Conservation (phyloP, 2,113 vertebrate genomes). For the Himantopus leucocephalus region DNA sequence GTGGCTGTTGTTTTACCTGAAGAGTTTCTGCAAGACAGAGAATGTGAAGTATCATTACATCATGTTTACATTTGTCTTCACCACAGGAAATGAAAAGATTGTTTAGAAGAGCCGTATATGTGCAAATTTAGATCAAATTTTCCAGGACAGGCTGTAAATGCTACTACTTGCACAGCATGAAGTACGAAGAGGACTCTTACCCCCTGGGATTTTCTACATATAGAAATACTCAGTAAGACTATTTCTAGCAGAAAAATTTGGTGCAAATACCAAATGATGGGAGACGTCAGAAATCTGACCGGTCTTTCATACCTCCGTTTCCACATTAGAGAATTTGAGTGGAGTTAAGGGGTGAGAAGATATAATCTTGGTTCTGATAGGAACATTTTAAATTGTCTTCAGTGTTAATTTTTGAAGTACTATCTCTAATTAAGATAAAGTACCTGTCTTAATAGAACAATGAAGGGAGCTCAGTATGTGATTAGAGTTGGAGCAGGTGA, state of each 20-base stretch:
- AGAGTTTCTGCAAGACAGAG: neutral
- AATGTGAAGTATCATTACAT: neutral
- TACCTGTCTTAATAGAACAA: slow-evolving; percentile 33
- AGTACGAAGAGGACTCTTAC: neutral
- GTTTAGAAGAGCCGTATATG: neutral
- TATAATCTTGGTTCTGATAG: neutral
- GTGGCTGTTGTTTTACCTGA: neutral
- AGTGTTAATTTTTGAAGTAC: slow-evolving; percentile 17
- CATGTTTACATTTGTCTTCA: neutral
- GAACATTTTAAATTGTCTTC: neutral
- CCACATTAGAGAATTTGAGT: neutral
- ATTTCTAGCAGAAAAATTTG: neutral
- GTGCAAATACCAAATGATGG: neutral
- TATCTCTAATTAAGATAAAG: slow-evolving; percentile 34
- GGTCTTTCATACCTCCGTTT: neutral
- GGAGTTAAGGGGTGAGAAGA: neutral
- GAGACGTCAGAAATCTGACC: neutral
- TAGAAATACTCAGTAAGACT: neutral
- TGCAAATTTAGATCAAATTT: neutral
- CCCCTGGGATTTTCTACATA: neutral
- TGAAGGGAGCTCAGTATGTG: neutral
- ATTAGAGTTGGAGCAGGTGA: neutral
- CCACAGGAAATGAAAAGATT: neutral
- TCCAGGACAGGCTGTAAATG: neutral
- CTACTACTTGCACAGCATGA: neutral